These are phyloP conservation scores for Boloria selene DNA, from an alignment of 2,888 invertebrate genomes.

Conservation along the genomic window DNA sequence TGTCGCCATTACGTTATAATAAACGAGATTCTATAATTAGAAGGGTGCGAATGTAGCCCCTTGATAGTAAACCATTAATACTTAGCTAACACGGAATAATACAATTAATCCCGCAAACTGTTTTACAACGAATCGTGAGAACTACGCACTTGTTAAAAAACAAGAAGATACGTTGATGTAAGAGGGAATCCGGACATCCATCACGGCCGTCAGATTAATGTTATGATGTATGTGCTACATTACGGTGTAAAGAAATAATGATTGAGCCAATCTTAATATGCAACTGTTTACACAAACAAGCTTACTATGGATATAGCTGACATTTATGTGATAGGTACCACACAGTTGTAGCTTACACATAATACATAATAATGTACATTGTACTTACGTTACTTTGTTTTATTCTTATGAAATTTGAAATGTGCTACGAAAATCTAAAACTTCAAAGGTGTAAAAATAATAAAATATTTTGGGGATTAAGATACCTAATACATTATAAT, in stretches of 20 bases:
- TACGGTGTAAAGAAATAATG: conserved; percentile 45
- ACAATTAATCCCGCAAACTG: conserved; percentile 77
- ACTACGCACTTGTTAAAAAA: conserved; percentile 76
- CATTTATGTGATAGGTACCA: not conserved
- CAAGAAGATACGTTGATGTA: conserved; percentile 50
- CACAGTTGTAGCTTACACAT: not conserved
- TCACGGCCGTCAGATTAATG: conserved; percentile 73
- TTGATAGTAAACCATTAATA: conserved; percentile 68
- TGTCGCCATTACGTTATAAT: conserved; percentile 64
- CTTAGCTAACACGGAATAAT: conserved; percentile 77
- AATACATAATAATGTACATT: too few species aligned
- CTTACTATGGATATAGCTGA: not conserved
- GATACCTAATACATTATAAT: too few species aligned
- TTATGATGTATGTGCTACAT: conserved; percentile 64
- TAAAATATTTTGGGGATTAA: too few species aligned
- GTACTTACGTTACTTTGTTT: not conserved
- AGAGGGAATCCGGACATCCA: conserved; percentile 59
- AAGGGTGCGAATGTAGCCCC: conserved; percentile 63
- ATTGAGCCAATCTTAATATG: conserved; percentile 32
- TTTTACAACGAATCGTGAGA: conserved; percentile 71
- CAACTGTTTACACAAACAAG: conserved; percentile 27
- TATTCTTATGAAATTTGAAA: too few species aligned
- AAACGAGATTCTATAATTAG: conserved; percentile 75
- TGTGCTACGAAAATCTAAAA: too few species aligned
- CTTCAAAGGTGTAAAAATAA: too few species aligned